Evolutionary conservation across 2,797 vertebrate genomes (phyloP).

Genomic region (Danio albolineatus): DNA sequence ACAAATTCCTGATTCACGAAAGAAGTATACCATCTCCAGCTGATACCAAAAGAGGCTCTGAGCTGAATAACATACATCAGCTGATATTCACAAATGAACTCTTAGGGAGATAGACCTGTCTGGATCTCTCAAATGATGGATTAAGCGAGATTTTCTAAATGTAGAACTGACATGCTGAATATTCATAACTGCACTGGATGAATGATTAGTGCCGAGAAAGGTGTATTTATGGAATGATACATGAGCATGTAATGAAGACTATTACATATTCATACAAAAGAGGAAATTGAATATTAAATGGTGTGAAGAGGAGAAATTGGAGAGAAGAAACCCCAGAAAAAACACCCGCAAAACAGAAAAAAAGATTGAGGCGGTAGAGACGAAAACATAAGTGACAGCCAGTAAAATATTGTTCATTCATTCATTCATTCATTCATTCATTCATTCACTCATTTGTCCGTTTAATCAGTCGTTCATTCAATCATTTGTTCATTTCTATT

Average conservation of each 20-base stretch:
- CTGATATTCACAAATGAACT: conserved; percentile 15
- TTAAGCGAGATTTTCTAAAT: conserved; percentile 14
- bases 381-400: conserved; percentile 23
- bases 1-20: not conserved
- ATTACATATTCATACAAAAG: conserved; percentile 44
- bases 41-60: conserved; percentile 21
- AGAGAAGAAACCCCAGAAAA: not conserved
- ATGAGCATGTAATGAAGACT: conserved; percentile 47
- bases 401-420: conserved; percentile 7
- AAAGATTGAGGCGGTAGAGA: conserved; percentile 9
- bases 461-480: too few species aligned
- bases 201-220: conserved; percentile 46
- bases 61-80: conserved; percentile 38
- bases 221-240: conserved; percentile 52
- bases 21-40: conserved; percentile 1
- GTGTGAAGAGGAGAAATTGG: not conserved
- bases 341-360: not conserved
- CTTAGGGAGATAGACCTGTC: conserved; percentile 42
- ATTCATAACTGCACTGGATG: conserved; percentile 28
- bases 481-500: too few species aligned
- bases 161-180: conserved; percentile 1
- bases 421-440: too few species aligned
- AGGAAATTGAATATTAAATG: conserved; percentile 52
- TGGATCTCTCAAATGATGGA: conserved; percentile 33
- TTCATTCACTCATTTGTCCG: too few species aligned